These are phyloP conservation scores for Hippoglossus hippoglossus DNA, from an alignment of 2,797 vertebrate genomes.

Conservation along the genomic window DNA sequence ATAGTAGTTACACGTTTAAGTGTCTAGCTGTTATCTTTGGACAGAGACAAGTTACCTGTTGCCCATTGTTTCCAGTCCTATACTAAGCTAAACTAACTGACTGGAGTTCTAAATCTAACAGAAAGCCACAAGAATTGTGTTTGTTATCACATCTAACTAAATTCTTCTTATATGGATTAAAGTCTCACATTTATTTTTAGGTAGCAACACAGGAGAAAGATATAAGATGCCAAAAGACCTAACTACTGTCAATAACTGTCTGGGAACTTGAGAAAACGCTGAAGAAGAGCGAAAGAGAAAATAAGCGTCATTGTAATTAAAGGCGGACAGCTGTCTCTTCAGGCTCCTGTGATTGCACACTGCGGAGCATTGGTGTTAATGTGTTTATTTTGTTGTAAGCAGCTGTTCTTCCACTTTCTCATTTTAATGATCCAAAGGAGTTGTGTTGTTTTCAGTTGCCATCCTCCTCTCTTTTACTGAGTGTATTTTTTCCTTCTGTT, in stretches of 20 bases:
- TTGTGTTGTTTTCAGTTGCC: conserved; percentile 64
- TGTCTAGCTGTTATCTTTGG: too few species aligned
- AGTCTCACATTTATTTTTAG: background rate
- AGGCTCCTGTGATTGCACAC: conserved; percentile 70
- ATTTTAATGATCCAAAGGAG: conserved; percentile 77
- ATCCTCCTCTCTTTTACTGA: conserved; percentile 30
- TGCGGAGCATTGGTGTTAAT: conserved; percentile 70
- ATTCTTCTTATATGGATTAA: background rate
- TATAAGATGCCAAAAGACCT: background rate
- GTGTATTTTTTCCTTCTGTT: conserved; percentile 60
- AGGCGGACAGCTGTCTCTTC: conserved; percentile 74
- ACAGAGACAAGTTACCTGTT: background rate
- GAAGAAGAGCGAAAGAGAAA: conserved; percentile 29
- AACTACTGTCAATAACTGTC: conserved; percentile 15
- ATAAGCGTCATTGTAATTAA: conserved; percentile 64
- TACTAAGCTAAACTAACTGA: background rate
- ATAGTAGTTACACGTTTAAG: too few species aligned
- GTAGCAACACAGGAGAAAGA: background rate
- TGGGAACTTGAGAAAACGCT: conserved; percentile 33
- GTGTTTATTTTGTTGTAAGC: conserved; percentile 78
- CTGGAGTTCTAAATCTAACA: background rate
- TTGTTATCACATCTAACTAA: background rate
- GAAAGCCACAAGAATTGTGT: background rate
- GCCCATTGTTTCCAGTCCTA: background rate
- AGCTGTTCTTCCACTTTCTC: conserved; percentile 73